Conservation (phyloP, 2,797 vertebrate species). For the Neostethus bicornis region DNA sequence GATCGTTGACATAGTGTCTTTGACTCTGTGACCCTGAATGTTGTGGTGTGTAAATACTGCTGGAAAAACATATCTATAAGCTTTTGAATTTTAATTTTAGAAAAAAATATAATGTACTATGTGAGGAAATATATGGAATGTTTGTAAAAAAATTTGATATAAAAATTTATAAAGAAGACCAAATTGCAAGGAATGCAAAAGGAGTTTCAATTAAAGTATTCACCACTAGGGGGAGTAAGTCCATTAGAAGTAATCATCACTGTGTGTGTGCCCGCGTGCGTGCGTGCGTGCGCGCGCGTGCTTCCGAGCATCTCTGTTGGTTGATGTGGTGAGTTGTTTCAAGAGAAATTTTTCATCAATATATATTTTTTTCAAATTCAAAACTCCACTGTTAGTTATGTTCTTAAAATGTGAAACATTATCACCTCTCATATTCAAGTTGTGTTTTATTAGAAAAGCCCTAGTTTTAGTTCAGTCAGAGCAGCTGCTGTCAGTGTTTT, state of each 20-base stretch:
- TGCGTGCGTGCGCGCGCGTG: no score
- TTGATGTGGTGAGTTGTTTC: conserved; percentile 36
- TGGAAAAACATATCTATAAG: conserved; percentile 3
- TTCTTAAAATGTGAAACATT: conserved; percentile 25
- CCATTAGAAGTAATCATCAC: conserved; percentile 59
- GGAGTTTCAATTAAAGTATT: conserved; percentile 45
- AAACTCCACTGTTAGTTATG: conserved; percentile 26
- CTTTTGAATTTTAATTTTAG: conserved; percentile 6
- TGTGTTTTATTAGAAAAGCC: conserved; percentile 25
- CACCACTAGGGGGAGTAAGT: conserved; percentile 84
- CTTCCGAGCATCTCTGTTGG: conserved; percentile 15
- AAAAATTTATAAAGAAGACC: background rate
- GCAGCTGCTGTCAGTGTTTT: conserved; percentile 32
- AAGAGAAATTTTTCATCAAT: conserved; percentile 19
- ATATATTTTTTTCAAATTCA: conserved; percentile 18
- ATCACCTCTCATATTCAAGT: conserved; percentile 1
- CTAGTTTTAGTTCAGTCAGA: conserved; percentile 28
- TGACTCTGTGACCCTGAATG: conserved; percentile 26
- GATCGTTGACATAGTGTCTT: conserved; percentile 51
- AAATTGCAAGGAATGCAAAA: background rate
- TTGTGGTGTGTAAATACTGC: conserved; percentile 20
- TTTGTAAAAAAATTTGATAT: background rate
- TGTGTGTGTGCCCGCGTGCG: no score
- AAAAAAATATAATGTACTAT: background rate
- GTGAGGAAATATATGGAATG: background rate